phyloP scores from a whole-genome alignment of 2,888 invertebrate species.

The Globia sparganii region DNA sequence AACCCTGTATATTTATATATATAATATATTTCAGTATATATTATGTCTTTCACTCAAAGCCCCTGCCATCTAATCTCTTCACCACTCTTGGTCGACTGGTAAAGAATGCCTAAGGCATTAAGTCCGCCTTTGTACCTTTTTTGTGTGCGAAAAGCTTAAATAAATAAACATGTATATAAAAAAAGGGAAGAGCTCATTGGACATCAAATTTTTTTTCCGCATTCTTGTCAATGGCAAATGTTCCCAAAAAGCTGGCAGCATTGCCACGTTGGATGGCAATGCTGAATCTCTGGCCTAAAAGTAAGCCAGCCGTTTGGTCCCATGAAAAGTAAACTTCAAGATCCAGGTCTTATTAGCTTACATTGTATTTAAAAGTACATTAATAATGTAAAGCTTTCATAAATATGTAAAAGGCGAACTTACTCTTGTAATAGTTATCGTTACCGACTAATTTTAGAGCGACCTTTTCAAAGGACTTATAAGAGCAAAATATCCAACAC shows the following conservation, averaged over 20 bases:
- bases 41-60: too few relatives aligned
- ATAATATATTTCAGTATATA: too few relatives aligned
- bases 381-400: not conserved
- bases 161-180: too few relatives aligned
- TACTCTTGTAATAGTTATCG: slow-evolving; percentile 1
- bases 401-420: not conserved
- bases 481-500: not conserved
- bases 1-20: too few relatives aligned
- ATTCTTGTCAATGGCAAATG: not conserved
- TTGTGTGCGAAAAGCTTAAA: too few relatives aligned
- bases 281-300: not conserved
- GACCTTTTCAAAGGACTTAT: not conserved
- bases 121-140: too few relatives aligned
- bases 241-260: not conserved
- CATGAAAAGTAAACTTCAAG: not conserved
- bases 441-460: not conserved
- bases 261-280: not conserved
- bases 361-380: not conserved
- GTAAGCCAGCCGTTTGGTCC: not conserved
- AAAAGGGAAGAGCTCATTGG: not conserved
- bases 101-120: too few relatives aligned
- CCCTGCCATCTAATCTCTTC: too few relatives aligned
- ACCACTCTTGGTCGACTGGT: too few relatives aligned
- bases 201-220: not conserved
- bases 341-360: not conserved